Conservation (phyloP, 2,888 invertebrate genomes). For the Trachelus stipa region DNA sequence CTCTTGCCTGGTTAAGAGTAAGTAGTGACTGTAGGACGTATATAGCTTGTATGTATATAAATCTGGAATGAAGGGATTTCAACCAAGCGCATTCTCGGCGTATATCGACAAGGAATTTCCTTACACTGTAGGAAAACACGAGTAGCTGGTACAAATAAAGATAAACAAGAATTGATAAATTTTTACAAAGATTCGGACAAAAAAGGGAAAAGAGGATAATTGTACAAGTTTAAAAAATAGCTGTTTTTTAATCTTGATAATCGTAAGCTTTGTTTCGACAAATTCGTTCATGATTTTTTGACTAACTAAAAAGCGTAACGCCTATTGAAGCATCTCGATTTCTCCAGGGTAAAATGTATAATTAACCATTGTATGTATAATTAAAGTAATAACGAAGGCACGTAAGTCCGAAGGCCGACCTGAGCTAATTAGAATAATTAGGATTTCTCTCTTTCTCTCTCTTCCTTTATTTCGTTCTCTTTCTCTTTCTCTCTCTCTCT, state of each 20-base stretch:
- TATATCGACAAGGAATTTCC: not conserved
- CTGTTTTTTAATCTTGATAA: not conserved
- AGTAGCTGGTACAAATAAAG: not conserved
- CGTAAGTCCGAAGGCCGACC: conserved; percentile 29
- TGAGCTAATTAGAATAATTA: conserved; percentile 3
- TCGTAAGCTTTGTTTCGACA: not conserved
- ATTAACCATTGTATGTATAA: conserved; percentile 46
- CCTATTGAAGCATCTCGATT: conserved; percentile 21
- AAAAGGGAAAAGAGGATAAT: not conserved
- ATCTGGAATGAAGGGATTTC: not conserved
- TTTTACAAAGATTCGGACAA: not conserved
- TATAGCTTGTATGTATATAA: not conserved
- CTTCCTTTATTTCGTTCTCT: not conserved
- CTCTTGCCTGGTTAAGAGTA: not conserved
- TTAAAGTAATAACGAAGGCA: conserved; percentile 40
- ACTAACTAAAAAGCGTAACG: conserved; percentile 25
- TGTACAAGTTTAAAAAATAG: not conserved
- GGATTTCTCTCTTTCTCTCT: not conserved
- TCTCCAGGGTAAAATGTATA: conserved; percentile 37
- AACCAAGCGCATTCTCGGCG: not conserved
- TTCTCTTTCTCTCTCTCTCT: not conserved
- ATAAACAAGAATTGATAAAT: not conserved
- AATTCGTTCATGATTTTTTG: conserved; percentile 13
- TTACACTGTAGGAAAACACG: not conserved
- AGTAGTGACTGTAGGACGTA: conserved; percentile 14